phyloP scores from a whole-genome alignment of 2,888 invertebrate genomes.

The Temnothorax ravouxi region DNA sequence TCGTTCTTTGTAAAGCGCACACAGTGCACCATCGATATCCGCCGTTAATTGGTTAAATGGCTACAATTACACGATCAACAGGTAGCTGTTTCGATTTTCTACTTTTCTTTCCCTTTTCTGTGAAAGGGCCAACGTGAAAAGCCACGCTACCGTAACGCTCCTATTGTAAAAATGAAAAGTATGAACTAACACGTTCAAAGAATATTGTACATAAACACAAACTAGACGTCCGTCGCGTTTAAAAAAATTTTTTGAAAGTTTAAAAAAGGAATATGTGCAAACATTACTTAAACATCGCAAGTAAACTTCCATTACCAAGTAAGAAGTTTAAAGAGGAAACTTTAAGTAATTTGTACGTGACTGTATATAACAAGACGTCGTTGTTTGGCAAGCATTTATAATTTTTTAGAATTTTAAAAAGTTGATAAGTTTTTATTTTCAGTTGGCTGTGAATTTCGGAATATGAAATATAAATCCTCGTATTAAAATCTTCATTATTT shows the following conservation, averaged over 20 bases:
- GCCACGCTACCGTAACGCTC: conserved; percentile 8
- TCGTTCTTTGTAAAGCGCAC: conserved; percentile 29
- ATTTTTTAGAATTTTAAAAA: background rate
- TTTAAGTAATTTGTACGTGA: background rate
- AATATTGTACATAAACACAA: background rate
- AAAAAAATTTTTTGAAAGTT: background rate
- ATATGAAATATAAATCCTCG: background rate
- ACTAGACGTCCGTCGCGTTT: background rate
- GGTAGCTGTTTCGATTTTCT: conserved; percentile 54
- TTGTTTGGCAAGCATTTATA: background rate
- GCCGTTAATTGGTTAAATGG: conserved; percentile 53
- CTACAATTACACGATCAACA: conserved; percentile 56
- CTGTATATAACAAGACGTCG: background rate
- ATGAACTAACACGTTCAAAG: background rate
- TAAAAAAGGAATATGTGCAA: background rate
- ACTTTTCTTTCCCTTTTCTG: conserved; percentile 48
- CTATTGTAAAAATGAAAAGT: conserved; percentile 17
- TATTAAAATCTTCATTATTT: conserved; percentile 31
- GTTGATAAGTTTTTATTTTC: background rate
- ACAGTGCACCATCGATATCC: conserved; percentile 12
- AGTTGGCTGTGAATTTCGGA: background rate
- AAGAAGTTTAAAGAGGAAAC: background rate
- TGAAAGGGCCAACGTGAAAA: conserved; percentile 21
- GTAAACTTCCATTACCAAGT: background rate
- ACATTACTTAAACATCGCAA: background rate